Conservation (phyloP, 2,888 invertebrate genomes). For the Margaritifera margaritifera region DNA sequence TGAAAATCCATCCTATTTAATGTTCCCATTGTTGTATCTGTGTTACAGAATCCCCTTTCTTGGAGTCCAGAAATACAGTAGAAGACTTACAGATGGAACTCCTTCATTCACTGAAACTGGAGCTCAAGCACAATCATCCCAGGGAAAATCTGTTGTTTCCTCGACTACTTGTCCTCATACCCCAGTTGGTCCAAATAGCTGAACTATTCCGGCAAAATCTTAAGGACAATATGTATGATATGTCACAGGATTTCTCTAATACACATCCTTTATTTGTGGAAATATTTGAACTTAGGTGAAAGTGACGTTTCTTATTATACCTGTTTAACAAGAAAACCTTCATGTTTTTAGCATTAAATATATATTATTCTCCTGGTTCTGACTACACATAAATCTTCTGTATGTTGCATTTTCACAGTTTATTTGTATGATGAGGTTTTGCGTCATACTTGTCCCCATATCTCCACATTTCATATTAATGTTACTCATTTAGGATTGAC, state of each 20-base stretch:
- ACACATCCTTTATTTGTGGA: constrained; percentile 58
- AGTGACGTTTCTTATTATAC: not conserved
- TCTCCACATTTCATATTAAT: too few species aligned
- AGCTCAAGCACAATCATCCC: constrained; percentile 64
- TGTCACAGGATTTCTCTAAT: constrained; percentile 37
- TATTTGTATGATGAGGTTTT: too few species aligned
- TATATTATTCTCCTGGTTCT: too few species aligned
- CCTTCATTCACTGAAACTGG: constrained; percentile 57
- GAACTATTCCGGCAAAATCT: constrained; percentile 56
- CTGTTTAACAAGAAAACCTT: too few species aligned
- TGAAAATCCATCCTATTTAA: too few species aligned
- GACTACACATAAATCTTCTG: too few species aligned
- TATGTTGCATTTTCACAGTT: too few species aligned
- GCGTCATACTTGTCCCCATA: too few species aligned
- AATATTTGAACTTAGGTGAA: constrained; percentile 52
- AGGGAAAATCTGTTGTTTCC: constrained; percentile 55
- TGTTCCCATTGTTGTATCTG: not conserved
- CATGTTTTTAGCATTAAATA: too few species aligned
- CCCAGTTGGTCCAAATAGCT: constrained; percentile 57
- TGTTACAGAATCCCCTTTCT: constrained; percentile 44
- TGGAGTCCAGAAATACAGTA: constrained; percentile 35
- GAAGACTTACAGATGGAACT: constrained; percentile 56
- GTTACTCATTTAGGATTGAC: too few species aligned
- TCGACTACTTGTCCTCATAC: constrained; percentile 55
- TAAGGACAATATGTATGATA: constrained; percentile 46